Percentiles rank a stretch among this genome's conserved stretches.
These are phyloP conservation scores for Pomacea maculata DNA, from an alignment of 1,140 invertebrate genomes.

Conservation along the genomic window DNA sequence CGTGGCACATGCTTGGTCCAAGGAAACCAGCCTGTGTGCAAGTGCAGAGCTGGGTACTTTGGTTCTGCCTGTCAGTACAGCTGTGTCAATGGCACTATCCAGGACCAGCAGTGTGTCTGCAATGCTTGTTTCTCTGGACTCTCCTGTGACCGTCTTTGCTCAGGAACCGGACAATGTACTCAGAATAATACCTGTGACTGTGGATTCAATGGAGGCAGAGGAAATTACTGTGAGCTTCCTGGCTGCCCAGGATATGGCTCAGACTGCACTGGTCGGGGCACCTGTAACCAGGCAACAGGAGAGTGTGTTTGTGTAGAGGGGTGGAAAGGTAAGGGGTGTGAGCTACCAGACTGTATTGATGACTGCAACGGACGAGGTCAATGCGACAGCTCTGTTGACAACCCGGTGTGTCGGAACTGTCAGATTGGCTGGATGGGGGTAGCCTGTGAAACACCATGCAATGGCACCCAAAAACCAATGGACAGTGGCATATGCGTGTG, in stretches of 20 bases:
- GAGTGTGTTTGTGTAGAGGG: conserved; percentile 41
- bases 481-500: conserved; percentile 41
- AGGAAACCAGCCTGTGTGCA: conserved; percentile 29
- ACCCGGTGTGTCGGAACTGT: conserved; percentile 41
- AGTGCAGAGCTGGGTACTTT: conserved; percentile 30
- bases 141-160: conserved; percentile 37
- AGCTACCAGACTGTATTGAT: conserved; percentile 35
- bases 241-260: conserved; percentile 44
- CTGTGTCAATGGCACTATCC: conserved; percentile 36
- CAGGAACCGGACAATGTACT: conserved; percentile 36
- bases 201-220: conserved; percentile 38
- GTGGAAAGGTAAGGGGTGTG: conserved; percentile 40
- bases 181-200: conserved; percentile 38
- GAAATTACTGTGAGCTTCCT: conserved; percentile 38
- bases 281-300: conserved; percentile 38
- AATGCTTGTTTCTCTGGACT: conserved; percentile 39
- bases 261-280: conserved; percentile 48
- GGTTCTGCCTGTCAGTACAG: conserved; percentile 33
- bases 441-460: conserved; percentile 35
- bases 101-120: conserved; percentile 34
- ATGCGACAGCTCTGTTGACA: conserved; percentile 27
- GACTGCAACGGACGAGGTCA: conserved; percentile 42
- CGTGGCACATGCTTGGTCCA: conserved; percentile 32
- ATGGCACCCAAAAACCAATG: conserved; percentile 21
- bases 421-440: conserved; percentile 43